Conservation (phyloP, 2,113 vertebrate genomes). For the Tyrannus savana region DNA sequence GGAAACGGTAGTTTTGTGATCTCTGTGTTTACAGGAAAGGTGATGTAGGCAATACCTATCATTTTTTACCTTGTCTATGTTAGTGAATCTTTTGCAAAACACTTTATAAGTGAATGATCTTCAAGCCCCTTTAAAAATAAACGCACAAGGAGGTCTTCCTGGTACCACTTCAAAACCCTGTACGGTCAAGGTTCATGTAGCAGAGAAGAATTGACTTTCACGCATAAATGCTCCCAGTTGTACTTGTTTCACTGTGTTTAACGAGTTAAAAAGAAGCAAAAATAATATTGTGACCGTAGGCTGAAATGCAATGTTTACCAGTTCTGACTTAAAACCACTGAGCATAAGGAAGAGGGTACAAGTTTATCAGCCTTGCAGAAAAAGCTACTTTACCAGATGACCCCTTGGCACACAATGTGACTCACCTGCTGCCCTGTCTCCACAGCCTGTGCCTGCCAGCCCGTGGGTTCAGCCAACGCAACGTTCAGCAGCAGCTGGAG, state of each 20-base stretch:
- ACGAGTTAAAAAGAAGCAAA: not conserved
- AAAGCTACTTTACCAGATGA: not conserved
- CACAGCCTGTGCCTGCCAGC: slow-evolving; percentile 85
- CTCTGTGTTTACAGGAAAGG: not conserved
- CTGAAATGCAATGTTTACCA: not conserved
- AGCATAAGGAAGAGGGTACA: not conserved
- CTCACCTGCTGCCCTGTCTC: not conserved
- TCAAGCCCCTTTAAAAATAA: not conserved
- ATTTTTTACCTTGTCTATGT: not conserved
- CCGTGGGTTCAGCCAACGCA: slow-evolving; percentile 71
- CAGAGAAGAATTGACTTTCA: not conserved
- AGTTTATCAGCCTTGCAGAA: not conserved
- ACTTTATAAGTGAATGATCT: not conserved
- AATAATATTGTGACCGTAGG: not conserved
- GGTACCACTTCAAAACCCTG: not conserved
- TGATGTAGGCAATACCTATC: not conserved
- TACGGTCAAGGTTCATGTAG: not conserved
- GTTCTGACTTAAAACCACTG: not conserved
- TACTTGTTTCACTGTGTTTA: not conserved
- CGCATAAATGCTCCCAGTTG: not conserved
- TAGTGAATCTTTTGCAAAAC: not conserved
- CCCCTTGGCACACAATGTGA: not conserved
- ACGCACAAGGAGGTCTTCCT: not conserved
- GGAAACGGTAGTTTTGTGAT: not conserved
- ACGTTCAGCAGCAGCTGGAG: slow-evolving; percentile 67